Conservation (phyloP, 2,888 invertebrate genomes). For the Tuta absoluta region DNA sequence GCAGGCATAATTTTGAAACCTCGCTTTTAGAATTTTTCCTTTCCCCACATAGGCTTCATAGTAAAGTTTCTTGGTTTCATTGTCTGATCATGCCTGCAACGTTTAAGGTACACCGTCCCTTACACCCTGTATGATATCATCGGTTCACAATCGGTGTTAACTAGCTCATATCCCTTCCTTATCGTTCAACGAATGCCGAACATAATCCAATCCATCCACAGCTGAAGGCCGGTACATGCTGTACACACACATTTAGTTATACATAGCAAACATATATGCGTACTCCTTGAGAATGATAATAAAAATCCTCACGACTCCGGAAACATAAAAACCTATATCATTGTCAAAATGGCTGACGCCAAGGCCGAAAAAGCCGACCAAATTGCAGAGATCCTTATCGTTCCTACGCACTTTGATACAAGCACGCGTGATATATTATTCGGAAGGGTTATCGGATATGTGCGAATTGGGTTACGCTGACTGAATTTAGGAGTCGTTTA, state of each 20-base stretch:
- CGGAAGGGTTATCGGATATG: slow-evolving; percentile 10
- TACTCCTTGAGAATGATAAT: slow-evolving; percentile 30
- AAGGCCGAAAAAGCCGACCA: slow-evolving; percentile 33
- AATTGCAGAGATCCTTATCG: background rate
- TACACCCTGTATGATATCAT: background rate
- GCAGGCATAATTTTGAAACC: too few species aligned
- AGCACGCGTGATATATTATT: slow-evolving; percentile 2
- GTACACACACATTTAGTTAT: slow-evolving; percentile 22
- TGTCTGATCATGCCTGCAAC: too few species aligned
- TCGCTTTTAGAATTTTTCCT: too few species aligned
- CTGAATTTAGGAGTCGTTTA: slow-evolving; percentile 17
- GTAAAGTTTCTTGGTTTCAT: too few species aligned
- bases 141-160: background rate
- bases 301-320: slow-evolving; percentile 32
- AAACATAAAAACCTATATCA: slow-evolving; percentile 33
- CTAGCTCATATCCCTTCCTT: slow-evolving; percentile 19
- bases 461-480: slow-evolving; percentile 3
- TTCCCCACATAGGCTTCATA: too few species aligned
- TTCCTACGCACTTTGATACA: slow-evolving; percentile 1
- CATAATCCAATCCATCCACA: slow-evolving; percentile 2
- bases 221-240: slow-evolving; percentile 14
- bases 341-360: slow-evolving; percentile 34
- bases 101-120: too few species aligned
- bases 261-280: slow-evolving; percentile 15
- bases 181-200: slow-evolving; percentile 12